phyloP scores from a whole-genome alignment of 2,888 invertebrate genomes.

The Dorcus hopei region DNA sequence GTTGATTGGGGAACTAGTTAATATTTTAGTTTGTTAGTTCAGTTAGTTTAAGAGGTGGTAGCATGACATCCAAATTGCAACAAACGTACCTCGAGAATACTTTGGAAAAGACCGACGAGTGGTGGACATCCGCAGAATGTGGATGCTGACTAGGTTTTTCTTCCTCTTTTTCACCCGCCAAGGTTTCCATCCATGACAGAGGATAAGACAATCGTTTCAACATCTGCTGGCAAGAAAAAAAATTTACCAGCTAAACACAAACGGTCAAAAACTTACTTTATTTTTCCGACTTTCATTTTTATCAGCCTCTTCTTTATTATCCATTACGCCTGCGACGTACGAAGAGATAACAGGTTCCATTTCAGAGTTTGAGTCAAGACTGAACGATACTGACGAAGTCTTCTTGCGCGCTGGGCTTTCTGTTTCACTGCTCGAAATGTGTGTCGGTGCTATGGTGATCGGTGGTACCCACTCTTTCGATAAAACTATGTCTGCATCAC shows the following conservation, averaged over 20 bases:
- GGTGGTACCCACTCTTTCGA: conserved; percentile 87
- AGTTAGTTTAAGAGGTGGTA: conserved; percentile 18
- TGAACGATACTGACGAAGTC: conserved; percentile 70
- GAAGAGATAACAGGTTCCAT: conserved; percentile 48
- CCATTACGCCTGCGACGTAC: conserved; percentile 31
- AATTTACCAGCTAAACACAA: neutral
- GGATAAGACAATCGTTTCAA: conserved; percentile 88
- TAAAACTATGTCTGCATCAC: conserved; percentile 84
- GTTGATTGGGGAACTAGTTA: conserved; percentile 81
- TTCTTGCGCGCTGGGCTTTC: conserved; percentile 61
- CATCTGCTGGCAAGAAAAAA: conserved; percentile 61
- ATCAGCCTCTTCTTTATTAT: conserved; percentile 55
- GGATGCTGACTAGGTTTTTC: conserved; percentile 49
- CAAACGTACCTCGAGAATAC: conserved; percentile 78
- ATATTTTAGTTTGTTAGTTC: conserved; percentile 9
- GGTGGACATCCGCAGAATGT: conserved; percentile 55
- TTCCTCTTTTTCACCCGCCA: conserved; percentile 70
- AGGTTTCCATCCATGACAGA: conserved; percentile 86
- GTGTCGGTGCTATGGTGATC: conserved; percentile 70
- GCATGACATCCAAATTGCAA: conserved; percentile 19
- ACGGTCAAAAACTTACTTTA: conserved; percentile 53
- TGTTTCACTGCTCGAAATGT: conserved; percentile 55
- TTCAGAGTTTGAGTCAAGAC: conserved; percentile 60
- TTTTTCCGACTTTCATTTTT: conserved; percentile 69
- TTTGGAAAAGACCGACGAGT: conserved; percentile 80